Evolutionary conservation across 1,140 invertebrate species (phyloP).

Genomic region (Pseudomyrmex pallidus): DNA sequence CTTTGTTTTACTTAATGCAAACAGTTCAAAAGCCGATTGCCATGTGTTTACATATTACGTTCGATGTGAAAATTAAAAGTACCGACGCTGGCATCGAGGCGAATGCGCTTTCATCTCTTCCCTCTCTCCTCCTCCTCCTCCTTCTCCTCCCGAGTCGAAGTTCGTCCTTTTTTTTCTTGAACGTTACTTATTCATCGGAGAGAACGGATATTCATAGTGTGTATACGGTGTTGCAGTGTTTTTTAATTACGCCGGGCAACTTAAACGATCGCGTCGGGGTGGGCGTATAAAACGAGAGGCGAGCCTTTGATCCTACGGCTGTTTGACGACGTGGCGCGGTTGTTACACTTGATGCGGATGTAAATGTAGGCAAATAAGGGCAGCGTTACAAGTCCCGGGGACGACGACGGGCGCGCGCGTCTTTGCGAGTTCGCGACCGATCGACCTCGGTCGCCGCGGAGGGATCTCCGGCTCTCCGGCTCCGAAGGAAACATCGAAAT

Average conservation of each 20-base stretch:
- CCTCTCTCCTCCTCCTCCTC: too few relatives aligned
- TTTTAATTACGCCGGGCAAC: slow-evolving; percentile 34
- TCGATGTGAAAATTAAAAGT: too few relatives aligned
- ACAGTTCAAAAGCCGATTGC: too few relatives aligned
- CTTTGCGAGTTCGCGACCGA: slow-evolving; percentile 34
- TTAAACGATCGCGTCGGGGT: slow-evolving; percentile 11
- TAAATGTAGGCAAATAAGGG: slow-evolving; percentile 55
- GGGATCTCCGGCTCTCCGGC: slow-evolving; percentile 12
- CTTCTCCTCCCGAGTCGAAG: too few relatives aligned
- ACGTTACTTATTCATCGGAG: background rate
- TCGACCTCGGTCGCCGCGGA: background rate
- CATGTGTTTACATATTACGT: too few relatives aligned
- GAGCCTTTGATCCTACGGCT: slow-evolving; percentile 30
- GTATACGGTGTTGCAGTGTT: background rate
- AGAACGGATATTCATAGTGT: background rate
- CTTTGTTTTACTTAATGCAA: too few relatives aligned
- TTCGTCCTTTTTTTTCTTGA: background rate
- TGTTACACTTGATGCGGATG: slow-evolving; percentile 44
- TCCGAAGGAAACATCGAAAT: slow-evolving; percentile 57
- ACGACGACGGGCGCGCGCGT: background rate
- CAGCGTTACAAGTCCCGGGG: slow-evolving; percentile 31
- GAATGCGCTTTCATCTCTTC: too few relatives aligned
- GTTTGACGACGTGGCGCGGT: slow-evolving; percentile 21
- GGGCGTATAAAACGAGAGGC: slow-evolving; percentile 14
- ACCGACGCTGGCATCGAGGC: too few relatives aligned